Conservation (phyloP, 2,888 invertebrate genomes). For the Octonoba sinensis region DNA sequence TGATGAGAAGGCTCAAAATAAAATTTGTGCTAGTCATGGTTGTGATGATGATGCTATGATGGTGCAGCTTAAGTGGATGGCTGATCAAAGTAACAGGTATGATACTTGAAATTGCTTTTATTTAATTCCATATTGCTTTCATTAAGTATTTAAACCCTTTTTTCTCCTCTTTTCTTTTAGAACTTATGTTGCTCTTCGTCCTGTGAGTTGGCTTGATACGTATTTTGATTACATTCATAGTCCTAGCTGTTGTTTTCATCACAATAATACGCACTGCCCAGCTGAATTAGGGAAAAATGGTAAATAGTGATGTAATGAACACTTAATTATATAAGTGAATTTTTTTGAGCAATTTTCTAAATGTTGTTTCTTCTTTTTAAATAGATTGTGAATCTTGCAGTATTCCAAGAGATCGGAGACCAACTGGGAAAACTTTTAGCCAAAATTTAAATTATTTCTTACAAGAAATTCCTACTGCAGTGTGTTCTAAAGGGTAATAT, state of each 20-base stretch:
- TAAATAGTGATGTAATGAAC: background rate
- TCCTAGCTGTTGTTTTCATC: constrained; percentile 73
- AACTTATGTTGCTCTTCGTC: constrained; percentile 87
- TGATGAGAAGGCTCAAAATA: constrained; percentile 78
- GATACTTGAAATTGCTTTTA: background rate
- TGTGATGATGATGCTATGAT: constrained; percentile 80
- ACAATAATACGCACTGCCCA: constrained; percentile 63
- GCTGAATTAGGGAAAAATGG: constrained; percentile 29
- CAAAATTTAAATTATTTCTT: constrained; percentile 60
- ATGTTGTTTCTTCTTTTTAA: background rate
- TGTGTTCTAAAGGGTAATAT: constrained; percentile 64
- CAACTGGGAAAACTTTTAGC: constrained; percentile 46
- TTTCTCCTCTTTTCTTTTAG: constrained; percentile 68
- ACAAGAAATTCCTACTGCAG: constrained; percentile 57
- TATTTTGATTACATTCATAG: constrained; percentile 89
- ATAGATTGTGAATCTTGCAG: constrained; percentile 55
- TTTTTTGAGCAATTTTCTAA: background rate
- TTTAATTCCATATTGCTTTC: background rate
- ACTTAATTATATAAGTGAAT: no score
- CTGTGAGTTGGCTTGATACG: constrained; percentile 96
- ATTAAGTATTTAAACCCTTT: background rate
- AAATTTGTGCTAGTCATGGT: constrained; percentile 74
- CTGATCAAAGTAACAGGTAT: constrained; percentile 72
- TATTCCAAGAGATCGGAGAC: constrained; percentile 44
- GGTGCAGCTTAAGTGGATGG: constrained; percentile 77